Conservation (phyloP, 2,888 invertebrate genomes). For the Eledone cirrhosa region DNA sequence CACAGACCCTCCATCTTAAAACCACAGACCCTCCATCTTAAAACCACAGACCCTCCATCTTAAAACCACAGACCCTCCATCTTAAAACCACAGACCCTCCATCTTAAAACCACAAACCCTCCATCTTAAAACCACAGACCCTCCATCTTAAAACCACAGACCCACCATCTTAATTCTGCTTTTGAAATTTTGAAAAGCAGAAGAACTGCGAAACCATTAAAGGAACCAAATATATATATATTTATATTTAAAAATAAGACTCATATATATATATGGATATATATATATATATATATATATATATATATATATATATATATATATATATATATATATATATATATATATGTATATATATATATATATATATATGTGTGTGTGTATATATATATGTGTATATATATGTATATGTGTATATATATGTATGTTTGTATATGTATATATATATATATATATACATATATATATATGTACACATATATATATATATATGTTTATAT, state of each 20-base stretch:
- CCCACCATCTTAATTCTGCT: not conserved
- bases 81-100: too few species aligned
- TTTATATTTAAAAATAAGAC: too few species aligned
- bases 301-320: slow-evolving; percentile 4
- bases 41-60: too few species aligned
- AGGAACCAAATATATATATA: too few species aligned
- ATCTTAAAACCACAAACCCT: too few species aligned
- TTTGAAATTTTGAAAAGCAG: not conserved
- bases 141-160: too few species aligned
- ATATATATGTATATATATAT: not conserved
- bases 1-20: too few species aligned
- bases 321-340: not conserved
- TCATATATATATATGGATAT: slow-evolving; percentile 14
- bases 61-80: too few species aligned
- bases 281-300: not conserved
- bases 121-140: too few species aligned
- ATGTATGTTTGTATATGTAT: not conserved
- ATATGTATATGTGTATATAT: not conserved
- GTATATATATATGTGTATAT: not conserved
- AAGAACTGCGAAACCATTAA: too few species aligned
- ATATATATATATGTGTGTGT: not conserved
- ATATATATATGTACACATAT: not conserved
- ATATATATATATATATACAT: not conserved
- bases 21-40: too few species aligned
- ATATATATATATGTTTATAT: not conserved